A percentile compares a stretch with the other conserved stretches of the same genome.
Evolutionary conservation across 2,113 vertebrate genomes (phyloP).

Genomic region (Crotalus tigris): DNA sequence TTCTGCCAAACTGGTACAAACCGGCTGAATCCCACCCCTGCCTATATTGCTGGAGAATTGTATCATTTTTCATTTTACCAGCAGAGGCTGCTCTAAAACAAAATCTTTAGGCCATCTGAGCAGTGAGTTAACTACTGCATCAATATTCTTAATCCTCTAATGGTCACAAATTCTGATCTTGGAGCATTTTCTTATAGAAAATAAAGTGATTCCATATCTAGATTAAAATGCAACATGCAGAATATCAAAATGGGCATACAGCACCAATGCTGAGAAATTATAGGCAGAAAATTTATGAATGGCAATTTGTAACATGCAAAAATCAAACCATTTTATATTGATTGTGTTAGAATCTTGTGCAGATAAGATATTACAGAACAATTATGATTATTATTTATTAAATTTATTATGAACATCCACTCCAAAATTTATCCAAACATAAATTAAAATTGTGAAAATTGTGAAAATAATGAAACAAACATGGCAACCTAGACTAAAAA

Average conservation of each 20-base stretch:
- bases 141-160: not conserved
- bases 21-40: no score
- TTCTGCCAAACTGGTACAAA: no score
- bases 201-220: not conserved
- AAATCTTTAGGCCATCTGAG: not conserved
- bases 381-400: not conserved
- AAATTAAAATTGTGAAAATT: not conserved
- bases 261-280: not conserved
- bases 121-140: not conserved
- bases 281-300: not conserved
- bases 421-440: not conserved
- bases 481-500: not conserved
- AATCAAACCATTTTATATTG: not conserved
- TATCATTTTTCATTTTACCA: constrained; percentile 37
- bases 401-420: not conserved
- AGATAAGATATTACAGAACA: not conserved
- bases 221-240: not conserved
- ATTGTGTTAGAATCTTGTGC: not conserved
- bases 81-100: constrained; percentile 43
- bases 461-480: not conserved
- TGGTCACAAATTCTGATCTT: not conserved
- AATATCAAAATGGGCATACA: not conserved
- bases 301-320: not conserved
- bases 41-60: not conserved
- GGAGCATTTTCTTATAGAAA: not conserved